phyloP scores from a whole-genome alignment of 2,888 invertebrate species.

The Criorhina ranunculi region DNA sequence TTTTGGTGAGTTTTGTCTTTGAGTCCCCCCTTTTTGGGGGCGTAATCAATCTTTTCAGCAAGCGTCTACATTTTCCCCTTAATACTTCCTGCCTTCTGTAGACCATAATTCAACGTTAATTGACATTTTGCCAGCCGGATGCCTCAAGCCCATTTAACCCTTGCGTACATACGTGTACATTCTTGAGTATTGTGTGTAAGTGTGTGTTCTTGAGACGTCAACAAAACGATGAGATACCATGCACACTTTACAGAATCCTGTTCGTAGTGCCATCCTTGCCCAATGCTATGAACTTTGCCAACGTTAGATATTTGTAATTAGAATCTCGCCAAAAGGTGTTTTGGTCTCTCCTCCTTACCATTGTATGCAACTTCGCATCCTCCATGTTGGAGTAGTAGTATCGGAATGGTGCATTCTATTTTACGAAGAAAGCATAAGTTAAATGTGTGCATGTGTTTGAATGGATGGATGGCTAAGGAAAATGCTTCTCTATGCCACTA shows the following conservation, averaged over 20 bases:
- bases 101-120: conserved; percentile 73
- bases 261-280: not conserved
- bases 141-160: conserved; percentile 43
- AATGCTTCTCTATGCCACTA: conserved; percentile 47
- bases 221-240: conserved; percentile 31
- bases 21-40: conserved; percentile 3
- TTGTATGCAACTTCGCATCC: conserved; percentile 5
- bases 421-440: not conserved
- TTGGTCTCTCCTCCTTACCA: not conserved
- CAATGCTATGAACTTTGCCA: conserved; percentile 31
- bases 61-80: conserved; percentile 44
- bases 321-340: conserved; percentile 54
- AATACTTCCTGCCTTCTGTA: conserved; percentile 42
- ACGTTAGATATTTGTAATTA: conserved; percentile 64
- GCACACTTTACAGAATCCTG: conserved; percentile 36
- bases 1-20: not conserved
- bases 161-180: conserved; percentile 33
- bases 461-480: not conserved
- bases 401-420: not conserved
- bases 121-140: conserved; percentile 63
- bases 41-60: conserved; percentile 63
- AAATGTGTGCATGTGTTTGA: not conserved
- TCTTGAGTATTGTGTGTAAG: conserved; percentile 53
- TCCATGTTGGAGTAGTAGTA: not conserved
- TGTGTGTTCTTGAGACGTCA: conserved; percentile 33